These are phyloP conservation scores for Drosophila seguyi DNA, from an alignment of 1,140 invertebrate species.

Conservation along the genomic window DNA sequence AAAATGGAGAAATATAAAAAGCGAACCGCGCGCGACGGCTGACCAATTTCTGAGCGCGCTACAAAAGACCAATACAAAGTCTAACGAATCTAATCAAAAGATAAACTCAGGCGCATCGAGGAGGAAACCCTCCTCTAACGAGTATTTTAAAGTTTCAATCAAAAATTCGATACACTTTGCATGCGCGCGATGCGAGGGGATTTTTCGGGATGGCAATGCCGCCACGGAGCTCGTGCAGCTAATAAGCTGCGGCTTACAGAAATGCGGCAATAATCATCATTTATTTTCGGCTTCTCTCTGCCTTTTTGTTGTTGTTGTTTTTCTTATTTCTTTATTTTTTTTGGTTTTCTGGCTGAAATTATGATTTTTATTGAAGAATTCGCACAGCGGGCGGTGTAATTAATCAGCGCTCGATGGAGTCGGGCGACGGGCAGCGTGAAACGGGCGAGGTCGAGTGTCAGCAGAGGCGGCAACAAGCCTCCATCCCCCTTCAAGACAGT, in stretches of 20 bases:
- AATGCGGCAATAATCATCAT: constrained; percentile 83
- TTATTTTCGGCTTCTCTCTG: constrained; percentile 50
- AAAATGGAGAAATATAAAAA: not conserved
- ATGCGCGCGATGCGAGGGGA: constrained; percentile 15
- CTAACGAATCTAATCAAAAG: constrained; percentile 84
- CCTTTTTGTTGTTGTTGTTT: not conserved
- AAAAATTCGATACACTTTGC: constrained; percentile 82
- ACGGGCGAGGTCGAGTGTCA: constrained; percentile 70
- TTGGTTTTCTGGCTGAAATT: constrained; percentile 67
- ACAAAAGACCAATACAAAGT: constrained; percentile 79
- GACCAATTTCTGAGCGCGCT: constrained; percentile 60
- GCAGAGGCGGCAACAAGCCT: constrained; percentile 61
- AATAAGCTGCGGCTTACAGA: constrained; percentile 81
- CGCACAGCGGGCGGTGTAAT: constrained; percentile 82
- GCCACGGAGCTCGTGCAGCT: constrained; percentile 68
- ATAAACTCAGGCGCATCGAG: constrained; percentile 77
- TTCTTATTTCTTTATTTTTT: constrained; percentile 27
- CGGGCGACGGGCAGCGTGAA: constrained; percentile 50
- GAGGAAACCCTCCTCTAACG: constrained; percentile 73
- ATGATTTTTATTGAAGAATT: constrained; percentile 84
- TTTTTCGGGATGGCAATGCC: constrained; percentile 30
- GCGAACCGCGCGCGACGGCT: constrained; percentile 16
- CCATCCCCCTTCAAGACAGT: constrained; percentile 34
- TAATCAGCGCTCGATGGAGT: constrained; percentile 72
- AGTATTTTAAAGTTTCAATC: constrained; percentile 83